phyloP scores from a whole-genome alignment of 2,797 vertebrate genomes.

The Stomatorhinus walkeri region DNA sequence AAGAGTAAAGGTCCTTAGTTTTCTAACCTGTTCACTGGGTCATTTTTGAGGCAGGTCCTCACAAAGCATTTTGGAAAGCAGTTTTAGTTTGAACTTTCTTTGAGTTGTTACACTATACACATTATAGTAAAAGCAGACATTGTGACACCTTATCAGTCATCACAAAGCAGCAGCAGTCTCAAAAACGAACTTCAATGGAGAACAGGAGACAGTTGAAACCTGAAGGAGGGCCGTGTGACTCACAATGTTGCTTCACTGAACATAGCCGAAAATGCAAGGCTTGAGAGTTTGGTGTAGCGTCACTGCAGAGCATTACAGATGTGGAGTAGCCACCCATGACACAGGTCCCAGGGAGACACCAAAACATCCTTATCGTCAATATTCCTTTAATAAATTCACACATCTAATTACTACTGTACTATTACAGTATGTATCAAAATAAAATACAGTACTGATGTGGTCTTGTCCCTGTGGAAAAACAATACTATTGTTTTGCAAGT shows the following conservation, averaged over 20 bases:
- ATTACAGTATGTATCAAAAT: constrained; percentile 16
- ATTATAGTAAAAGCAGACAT: background rate
- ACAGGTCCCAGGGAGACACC: background rate
- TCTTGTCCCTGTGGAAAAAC: background rate
- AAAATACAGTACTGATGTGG: background rate
- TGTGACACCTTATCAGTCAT: background rate
- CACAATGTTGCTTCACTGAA: background rate
- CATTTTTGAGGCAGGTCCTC: background rate
- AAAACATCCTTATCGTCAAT: background rate
- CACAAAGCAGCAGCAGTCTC: background rate
- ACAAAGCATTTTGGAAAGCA: background rate
- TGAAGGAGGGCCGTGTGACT: background rate
- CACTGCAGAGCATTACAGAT: background rate
- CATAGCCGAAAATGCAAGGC: background rate
- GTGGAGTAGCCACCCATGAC: background rate
- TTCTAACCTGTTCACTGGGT: background rate
- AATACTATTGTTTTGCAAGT: background rate
- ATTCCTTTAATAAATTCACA: constrained; percentile 15
- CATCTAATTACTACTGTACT: constrained; percentile 5
- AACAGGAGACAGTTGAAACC: background rate
- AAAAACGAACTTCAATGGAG: background rate
- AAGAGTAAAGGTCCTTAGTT: background rate
- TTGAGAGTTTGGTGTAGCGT: background rate
- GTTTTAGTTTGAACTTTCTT: background rate
- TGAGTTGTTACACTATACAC: background rate